phyloP scores from a whole-genome alignment of 2,888 invertebrate genomes.

The Melinaea menophilus region DNA sequence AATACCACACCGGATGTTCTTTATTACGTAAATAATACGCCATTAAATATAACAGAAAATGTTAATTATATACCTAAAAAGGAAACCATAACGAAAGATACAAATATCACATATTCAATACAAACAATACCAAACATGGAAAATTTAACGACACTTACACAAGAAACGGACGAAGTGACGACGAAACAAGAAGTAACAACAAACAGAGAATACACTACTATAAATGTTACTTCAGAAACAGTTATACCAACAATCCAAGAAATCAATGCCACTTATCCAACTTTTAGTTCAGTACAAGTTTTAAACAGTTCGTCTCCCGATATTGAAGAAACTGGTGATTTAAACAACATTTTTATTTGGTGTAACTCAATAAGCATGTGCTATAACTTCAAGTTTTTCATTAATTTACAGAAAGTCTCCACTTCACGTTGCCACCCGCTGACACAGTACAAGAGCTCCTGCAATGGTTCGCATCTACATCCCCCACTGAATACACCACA shows the following conservation, averaged over 20 bases:
- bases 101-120: no score
- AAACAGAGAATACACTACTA: not conserved
- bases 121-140: not conserved
- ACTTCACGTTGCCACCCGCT: not conserved
- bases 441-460: conserved; percentile 8
- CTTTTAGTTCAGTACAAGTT: not conserved
- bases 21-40: not conserved
- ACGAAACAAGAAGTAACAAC: no score
- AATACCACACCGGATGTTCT: not conserved
- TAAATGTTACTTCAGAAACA: not conserved
- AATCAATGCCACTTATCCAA: not conserved
- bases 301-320: not conserved
- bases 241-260: not conserved
- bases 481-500: not conserved
- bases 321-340: not conserved
- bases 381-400: no score
- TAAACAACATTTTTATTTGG: not conserved
- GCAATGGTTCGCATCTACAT: not conserved
- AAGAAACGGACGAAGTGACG: no score
- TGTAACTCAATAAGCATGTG: not conserved
- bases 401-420: not conserved
- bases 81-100: no score
- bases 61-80: no score
- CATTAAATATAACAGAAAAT: no score
- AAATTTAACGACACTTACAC: not conserved